A percentile compares a stretch with the other conserved stretches of the same genome.
Conservation (phyloP, 1,140 invertebrate species). For the Aleiodes sp. region DNA sequence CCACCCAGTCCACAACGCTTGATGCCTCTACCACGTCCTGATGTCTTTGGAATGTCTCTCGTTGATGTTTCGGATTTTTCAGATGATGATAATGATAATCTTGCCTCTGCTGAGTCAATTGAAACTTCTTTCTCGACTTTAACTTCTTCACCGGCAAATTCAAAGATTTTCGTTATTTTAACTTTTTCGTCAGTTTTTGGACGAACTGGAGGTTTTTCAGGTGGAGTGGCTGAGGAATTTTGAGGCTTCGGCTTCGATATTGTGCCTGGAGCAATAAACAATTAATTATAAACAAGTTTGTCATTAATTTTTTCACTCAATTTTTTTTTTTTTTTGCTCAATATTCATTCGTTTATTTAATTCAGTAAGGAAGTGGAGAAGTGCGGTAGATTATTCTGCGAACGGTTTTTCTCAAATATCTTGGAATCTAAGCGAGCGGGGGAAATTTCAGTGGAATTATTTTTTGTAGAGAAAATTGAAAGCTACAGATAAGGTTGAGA, state of each 20-base stretch:
- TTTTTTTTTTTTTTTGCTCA: no score
- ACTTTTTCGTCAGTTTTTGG: constrained; percentile 56
- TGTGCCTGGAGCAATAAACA: constrained; percentile 40
- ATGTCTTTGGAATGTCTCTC: constrained; percentile 37
- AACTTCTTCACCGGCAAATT: constrained; percentile 72
- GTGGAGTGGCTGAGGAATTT: constrained; percentile 36
- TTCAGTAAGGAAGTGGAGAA: constrained; percentile 14
- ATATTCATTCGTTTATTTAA: no score
- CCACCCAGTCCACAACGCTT: constrained; percentile 64
- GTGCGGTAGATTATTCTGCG: background rate
- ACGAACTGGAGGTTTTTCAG: constrained; percentile 39
- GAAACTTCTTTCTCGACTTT: constrained; percentile 73
- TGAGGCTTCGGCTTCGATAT: constrained; percentile 41
- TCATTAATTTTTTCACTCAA: no score
- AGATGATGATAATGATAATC: constrained; percentile 47
- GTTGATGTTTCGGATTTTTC: constrained; percentile 46
- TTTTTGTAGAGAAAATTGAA: no score
- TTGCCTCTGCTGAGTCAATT: constrained; percentile 68
- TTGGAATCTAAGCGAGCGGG: no score
- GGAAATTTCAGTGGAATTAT: no score
- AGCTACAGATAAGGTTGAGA: no score
- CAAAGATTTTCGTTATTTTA: constrained; percentile 68
- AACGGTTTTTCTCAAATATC: no score
- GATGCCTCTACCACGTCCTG: constrained; percentile 35
- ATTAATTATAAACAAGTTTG: background rate